A percentile compares a stretch with the other conserved stretches of the same genome.
Evolutionary conservation across 2,797 vertebrate species (phyloP).

Genomic region (Aphelocoma californica): DNA sequence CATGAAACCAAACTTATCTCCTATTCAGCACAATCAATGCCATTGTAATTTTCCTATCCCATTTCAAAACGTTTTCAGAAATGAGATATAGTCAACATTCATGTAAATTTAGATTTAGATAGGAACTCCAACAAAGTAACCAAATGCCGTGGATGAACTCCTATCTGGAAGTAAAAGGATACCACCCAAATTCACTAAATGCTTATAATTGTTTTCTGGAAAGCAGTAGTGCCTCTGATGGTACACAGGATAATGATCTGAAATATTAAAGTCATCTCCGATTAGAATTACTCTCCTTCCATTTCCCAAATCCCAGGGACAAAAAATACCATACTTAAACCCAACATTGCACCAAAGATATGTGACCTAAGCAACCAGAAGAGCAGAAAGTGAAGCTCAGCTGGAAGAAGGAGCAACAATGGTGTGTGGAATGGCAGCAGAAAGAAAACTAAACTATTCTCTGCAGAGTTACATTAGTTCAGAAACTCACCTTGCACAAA

Average conservation of each 20-base stretch:
- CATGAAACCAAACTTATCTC: not conserved
- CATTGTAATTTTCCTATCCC: not conserved
- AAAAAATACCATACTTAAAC: not conserved
- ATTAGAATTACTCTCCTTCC: not conserved
- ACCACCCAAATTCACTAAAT: not conserved
- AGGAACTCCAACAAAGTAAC: not conserved
- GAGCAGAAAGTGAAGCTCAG: not conserved
- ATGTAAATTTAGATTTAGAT: not conserved
- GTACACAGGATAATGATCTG: not conserved
- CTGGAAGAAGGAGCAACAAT: not conserved
- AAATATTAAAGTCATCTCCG: not conserved
- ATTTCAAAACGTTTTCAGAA: not conserved
- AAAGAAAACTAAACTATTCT: not conserved
- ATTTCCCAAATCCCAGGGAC: not conserved
- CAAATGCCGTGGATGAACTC: not conserved
- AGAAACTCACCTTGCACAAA: not conserved
- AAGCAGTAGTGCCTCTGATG: not conserved
- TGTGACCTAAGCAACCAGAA: not conserved
- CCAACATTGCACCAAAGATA: not conserved
- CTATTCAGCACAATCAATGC: not conserved
- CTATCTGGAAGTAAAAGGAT: not conserved
- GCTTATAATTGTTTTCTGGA: not conserved
- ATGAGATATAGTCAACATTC: not conserved
- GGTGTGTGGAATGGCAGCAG: not conserved
- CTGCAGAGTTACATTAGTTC: not conserved